Evolutionary conservation across 2,888 invertebrate genomes (phyloP).

Genomic region (Zeuzera pyrina): DNA sequence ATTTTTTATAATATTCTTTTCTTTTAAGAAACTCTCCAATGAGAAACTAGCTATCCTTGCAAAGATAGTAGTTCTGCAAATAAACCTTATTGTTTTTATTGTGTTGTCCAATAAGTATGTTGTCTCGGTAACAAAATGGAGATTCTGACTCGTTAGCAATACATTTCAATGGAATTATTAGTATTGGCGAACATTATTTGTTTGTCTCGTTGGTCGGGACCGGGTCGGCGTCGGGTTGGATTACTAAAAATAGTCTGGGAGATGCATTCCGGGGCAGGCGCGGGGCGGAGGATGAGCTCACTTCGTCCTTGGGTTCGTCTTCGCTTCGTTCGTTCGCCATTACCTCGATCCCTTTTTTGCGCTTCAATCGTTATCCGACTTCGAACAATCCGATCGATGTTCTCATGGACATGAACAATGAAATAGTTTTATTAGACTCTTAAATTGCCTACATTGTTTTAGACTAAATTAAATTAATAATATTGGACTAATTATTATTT

Average conservation of each 20-base stretch:
- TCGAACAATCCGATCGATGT: constrained; percentile 56
- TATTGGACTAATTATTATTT: no score
- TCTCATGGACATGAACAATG: constrained; percentile 57
- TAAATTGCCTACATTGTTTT: constrained; percentile 55
- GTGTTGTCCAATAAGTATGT: no score
- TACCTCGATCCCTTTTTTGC: constrained; percentile 67
- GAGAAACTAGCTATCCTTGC: no score
- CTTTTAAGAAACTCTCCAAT: no score
- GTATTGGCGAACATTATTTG: constrained; percentile 39
- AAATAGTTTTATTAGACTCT: constrained; percentile 44
- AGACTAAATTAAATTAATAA: no score
- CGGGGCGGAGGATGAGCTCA: constrained; percentile 25
- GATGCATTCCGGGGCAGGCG: constrained; percentile 39
- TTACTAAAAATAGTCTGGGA: constrained; percentile 63
- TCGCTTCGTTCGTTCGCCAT: constrained; percentile 42
- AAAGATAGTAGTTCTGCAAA: no score
- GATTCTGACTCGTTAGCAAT: constrained; percentile 28
- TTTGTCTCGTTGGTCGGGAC: constrained; percentile 28
- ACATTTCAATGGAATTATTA: constrained; percentile 28
- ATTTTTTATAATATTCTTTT: no score
- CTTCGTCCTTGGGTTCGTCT: constrained; percentile 52
- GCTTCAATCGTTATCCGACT: constrained; percentile 63
- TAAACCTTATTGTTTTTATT: no score
- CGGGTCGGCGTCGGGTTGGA: constrained; percentile 47
- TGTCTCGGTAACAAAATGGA: constrained; percentile 18